A percentile compares a stretch with the other conserved stretches of the same genome.
These are phyloP conservation scores for Drosophila bipectinata DNA, from an alignment of 1,140 invertebrate species.

Conservation along the genomic window DNA sequence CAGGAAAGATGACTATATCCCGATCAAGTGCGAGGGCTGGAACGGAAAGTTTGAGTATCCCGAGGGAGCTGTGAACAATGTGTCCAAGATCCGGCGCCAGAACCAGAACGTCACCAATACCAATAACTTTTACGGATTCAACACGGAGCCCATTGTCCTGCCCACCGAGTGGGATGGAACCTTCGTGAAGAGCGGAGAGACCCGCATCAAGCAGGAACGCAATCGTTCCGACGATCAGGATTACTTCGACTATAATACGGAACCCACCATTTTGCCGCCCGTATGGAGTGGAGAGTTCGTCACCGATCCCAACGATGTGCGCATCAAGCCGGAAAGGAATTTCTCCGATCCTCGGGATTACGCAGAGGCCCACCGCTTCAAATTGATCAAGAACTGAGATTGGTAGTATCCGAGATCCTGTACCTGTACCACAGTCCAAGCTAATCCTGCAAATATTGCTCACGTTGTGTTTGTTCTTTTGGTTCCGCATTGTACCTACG, in stretches of 20 bases:
- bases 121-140: conserved; percentile 78
- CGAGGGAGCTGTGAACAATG: conserved; percentile 72
- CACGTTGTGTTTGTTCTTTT: conserved; percentile 42
- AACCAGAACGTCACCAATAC: conserved; percentile 80
- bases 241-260: conserved; percentile 66
- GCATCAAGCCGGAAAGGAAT: conserved; percentile 78
- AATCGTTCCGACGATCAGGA: conserved; percentile 79
- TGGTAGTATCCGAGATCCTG: neutral
- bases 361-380: conserved; percentile 76
- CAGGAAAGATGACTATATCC: conserved; percentile 80
- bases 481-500: conserved; percentile 48
- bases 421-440: conserved; percentile 14
- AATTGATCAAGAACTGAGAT: conserved; percentile 54
- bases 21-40: conserved; percentile 83
- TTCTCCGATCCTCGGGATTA: conserved; percentile 77
- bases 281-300: conserved; percentile 80
- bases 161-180: conserved; percentile 81
- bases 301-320: conserved; percentile 78
- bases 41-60: conserved; percentile 79
- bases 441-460: conserved; percentile 58
- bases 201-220: conserved; percentile 65
- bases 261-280: conserved; percentile 70
- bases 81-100: conserved; percentile 75
- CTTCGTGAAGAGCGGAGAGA: conserved; percentile 69
- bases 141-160: conserved; percentile 71